Conservation (phyloP, 1,140 invertebrate species). For the Drosophila chauvacae region DNA sequence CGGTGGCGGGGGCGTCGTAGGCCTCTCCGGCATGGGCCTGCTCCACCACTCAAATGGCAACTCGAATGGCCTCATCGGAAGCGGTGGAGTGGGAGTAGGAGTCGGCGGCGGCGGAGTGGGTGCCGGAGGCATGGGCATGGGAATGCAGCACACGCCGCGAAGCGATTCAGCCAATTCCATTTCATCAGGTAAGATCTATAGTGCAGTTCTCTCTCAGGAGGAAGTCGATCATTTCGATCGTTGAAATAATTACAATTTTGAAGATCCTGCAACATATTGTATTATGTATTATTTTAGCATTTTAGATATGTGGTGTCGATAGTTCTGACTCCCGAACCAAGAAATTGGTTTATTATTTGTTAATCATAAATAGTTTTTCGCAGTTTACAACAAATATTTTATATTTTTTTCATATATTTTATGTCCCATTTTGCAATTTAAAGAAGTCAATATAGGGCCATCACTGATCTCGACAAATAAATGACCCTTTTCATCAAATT, state of each 20-base stretch:
- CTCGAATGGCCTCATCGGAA: constrained; percentile 51
- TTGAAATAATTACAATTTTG: no score
- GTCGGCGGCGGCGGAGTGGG: constrained; percentile 9
- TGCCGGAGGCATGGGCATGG: constrained; percentile 72
- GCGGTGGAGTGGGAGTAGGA: constrained; percentile 9
- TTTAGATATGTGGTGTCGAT: no score
- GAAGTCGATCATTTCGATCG: neutral
- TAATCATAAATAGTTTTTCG: no score
- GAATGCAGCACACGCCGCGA: constrained; percentile 81
- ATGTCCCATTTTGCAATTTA: no score
- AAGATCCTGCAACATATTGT: no score
- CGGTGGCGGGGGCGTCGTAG: constrained; percentile 33
- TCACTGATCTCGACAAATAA: no score
- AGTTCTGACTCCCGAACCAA: no score
- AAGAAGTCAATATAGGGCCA: neutral
- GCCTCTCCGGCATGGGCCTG: constrained; percentile 41
- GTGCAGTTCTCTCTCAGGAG: neutral
- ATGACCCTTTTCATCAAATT: no score
- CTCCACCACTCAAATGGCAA: constrained; percentile 63
- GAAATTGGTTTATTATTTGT: no score
- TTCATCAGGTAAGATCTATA: constrained; percentile 80
- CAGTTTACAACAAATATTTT: no score
- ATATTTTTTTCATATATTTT: no score
- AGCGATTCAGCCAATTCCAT: constrained; percentile 84
- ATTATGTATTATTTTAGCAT: no score